These are phyloP conservation scores for Pollimyrus isidori DNA, from an alignment of 2,113 vertebrate species.

Conservation along the genomic window DNA sequence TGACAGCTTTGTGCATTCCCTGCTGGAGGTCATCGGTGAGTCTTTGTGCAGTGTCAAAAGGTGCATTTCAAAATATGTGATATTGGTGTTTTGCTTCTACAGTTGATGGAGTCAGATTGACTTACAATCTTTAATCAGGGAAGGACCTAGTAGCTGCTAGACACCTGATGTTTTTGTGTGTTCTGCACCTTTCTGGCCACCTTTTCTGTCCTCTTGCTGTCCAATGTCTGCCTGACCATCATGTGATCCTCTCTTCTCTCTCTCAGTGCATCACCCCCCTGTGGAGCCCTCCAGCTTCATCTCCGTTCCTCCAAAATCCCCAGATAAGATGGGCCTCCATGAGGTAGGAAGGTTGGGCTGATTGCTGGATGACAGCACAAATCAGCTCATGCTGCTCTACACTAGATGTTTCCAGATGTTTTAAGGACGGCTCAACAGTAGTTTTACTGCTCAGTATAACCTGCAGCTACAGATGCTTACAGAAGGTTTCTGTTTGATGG, in stretches of 20 bases:
- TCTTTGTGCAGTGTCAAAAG: constrained; percentile 9
- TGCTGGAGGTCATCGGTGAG: constrained; percentile 80
- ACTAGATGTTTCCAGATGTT: background rate
- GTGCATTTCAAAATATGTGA: background rate
- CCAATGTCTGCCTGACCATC: background rate
- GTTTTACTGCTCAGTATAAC: background rate
- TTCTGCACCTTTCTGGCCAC: background rate
- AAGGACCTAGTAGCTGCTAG: background rate
- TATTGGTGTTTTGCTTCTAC: background rate
- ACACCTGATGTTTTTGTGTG: background rate
- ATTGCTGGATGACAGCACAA: background rate
- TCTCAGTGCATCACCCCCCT: constrained; percentile 66
- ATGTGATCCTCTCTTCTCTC: constrained; percentile 21
- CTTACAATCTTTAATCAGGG: background rate
- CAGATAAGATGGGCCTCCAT: constrained; percentile 81
- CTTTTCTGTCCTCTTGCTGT: background rate
- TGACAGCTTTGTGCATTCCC: constrained; percentile 76
- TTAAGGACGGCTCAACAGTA: background rate
- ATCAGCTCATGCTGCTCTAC: background rate
- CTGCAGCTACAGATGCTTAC: background rate
- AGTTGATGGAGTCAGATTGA: background rate
- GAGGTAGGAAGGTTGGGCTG: constrained; percentile 61
- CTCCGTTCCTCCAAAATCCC: constrained; percentile 48
- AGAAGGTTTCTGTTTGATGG: background rate
- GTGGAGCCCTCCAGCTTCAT: constrained; percentile 64